Percentiles rank a stretch among this genome's conserved stretches.
phyloP scores from a whole-genome alignment of 23 tunicate genomes.

The Trididemnum miniatum region DNA sequence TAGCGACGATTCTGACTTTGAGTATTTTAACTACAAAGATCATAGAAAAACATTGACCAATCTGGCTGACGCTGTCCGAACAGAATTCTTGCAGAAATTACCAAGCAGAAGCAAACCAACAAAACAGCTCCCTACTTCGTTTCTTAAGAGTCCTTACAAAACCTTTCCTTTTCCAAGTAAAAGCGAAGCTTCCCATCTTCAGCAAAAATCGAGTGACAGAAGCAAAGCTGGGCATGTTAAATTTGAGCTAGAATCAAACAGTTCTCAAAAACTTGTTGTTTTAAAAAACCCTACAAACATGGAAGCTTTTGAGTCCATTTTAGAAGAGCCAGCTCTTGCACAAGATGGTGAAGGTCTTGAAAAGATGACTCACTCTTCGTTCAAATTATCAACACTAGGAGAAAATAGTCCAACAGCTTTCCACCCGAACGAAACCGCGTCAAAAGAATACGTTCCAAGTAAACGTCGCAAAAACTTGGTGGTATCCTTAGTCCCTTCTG shows the following conservation, averaged over 20 bases:
- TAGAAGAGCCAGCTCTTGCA: background rate
- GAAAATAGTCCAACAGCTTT: background rate
- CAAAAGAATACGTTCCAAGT: too few species aligned
- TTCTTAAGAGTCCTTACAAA: background rate
- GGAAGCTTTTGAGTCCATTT: background rate
- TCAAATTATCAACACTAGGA: background rate
- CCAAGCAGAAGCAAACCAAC: background rate
- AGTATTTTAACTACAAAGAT: background rate
- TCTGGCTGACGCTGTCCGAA: conserved; percentile 36
- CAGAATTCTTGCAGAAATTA: conserved; percentile 32
- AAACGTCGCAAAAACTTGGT: background rate
- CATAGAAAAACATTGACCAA: background rate
- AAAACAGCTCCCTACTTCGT: background rate
- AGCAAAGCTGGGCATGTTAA: background rate
- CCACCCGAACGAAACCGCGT: background rate
- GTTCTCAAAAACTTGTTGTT: background rate
- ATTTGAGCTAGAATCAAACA: background rate
- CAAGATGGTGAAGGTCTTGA: background rate
- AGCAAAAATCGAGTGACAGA: background rate
- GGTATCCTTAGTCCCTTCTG: background rate
- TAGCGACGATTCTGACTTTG: conserved; percentile 36
- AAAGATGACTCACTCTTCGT: background rate
- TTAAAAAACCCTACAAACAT: background rate
- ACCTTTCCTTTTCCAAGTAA: background rate
- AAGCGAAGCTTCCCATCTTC: background rate